These are phyloP conservation scores for Xenops minutus DNA, from an alignment of 2,797 vertebrate genomes.

Conservation along the genomic window DNA sequence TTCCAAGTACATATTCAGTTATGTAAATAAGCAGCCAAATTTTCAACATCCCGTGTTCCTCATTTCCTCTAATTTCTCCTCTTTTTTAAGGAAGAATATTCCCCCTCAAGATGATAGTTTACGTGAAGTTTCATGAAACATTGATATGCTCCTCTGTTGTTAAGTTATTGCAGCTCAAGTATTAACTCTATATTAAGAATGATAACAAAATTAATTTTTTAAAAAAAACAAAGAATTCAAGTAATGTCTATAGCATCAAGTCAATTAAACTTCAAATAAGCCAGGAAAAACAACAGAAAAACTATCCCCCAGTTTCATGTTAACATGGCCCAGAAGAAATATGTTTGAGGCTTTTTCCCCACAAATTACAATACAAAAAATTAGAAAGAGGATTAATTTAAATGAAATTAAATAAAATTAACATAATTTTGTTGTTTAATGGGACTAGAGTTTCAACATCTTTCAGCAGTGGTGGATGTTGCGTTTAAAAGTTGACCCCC, in stretches of 20 bases:
- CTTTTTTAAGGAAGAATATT: not conserved
- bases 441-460: not conserved
- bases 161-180: not conserved
- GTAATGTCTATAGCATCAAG: not conserved
- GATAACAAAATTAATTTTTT: not conserved
- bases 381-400: not conserved
- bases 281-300: not conserved
- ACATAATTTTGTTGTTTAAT: not conserved
- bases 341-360: rapidly evolving
- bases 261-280: not conserved
- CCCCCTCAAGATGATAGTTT: not conserved
- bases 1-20: not conserved
- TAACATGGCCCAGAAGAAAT: not conserved
- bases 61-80: not conserved
- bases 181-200: not conserved
- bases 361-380: not conserved
- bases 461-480: not conserved
- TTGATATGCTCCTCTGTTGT: not conserved
- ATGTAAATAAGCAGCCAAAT: not conserved
- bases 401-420: not conserved
- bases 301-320: not conserved
- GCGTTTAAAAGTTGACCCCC: not conserved
- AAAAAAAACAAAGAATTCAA: not conserved
- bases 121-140: not conserved
- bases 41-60: not conserved